Evolutionary conservation across 2,888 invertebrate genomes (phyloP).

Genomic region (Watsonalla binaria): DNA sequence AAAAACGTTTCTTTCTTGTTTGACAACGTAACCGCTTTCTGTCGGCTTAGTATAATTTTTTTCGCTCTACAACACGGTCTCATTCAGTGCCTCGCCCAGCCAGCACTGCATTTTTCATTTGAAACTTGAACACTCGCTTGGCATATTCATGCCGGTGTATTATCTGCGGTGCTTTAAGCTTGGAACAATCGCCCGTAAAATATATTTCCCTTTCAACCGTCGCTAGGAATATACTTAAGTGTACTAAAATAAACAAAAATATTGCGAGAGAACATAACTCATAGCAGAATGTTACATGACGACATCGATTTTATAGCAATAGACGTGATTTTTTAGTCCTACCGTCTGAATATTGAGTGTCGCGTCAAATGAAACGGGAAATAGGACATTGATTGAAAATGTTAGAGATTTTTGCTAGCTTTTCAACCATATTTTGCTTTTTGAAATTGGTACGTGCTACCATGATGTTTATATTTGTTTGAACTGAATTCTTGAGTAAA

Average conservation of each 20-base stretch:
- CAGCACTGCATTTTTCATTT: constrained; percentile 68
- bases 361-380: constrained; percentile 45
- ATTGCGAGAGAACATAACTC: not conserved
- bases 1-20: constrained; percentile 49
- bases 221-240: not conserved
- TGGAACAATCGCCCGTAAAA: not conserved
- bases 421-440: not conserved
- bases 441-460: not conserved
- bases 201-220: not conserved
- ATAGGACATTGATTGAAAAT: constrained; percentile 33
- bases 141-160: constrained; percentile 38
- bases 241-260: not conserved
- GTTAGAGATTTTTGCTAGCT: not conserved
- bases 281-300: too few species aligned
- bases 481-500: not conserved
- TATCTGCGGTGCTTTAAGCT: constrained; percentile 5
- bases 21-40: constrained; percentile 52
- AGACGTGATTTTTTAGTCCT: constrained; percentile 23
- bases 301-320: constrained; percentile 1
- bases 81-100: constrained; percentile 49
- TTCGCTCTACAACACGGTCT: constrained; percentile 42
- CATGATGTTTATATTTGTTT: not conserved
- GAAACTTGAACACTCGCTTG: constrained; percentile 38
- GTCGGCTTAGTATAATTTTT: constrained; percentile 43
- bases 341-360: constrained; percentile 33